phyloP scores from a whole-genome alignment of 2,797 vertebrate genomes.

The Taenioides sp. region DNA sequence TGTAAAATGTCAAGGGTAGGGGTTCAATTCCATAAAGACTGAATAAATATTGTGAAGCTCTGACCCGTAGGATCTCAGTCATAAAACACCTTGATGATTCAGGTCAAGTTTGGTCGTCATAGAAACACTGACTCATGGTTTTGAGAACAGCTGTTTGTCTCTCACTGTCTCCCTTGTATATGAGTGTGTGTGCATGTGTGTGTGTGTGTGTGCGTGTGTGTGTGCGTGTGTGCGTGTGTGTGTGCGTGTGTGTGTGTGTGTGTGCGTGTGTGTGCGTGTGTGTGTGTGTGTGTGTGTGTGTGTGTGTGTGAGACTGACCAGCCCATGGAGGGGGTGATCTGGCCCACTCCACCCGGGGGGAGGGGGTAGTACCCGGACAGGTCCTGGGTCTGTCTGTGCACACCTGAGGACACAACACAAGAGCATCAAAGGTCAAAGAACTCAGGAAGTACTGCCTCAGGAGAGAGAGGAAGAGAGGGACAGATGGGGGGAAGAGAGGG shows the following conservation, averaged over 20 bases:
- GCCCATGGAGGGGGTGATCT: conserved; percentile 93
- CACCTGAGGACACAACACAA: conserved; percentile 72
- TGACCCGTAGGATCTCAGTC: neutral
- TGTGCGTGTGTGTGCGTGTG: neutral
- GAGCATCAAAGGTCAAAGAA: neutral
- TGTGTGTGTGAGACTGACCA: conserved; percentile 84
- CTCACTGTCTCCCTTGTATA: neutral
- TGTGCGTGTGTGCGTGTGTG: too few species aligned
- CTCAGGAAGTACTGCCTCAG: too few species aligned
- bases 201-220: too few species aligned
- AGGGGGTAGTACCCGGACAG: conserved; percentile 93
- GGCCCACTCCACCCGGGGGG: conserved; percentile 88
- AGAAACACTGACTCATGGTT: neutral
- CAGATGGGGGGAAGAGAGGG: too few species aligned
- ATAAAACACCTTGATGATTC: neutral
- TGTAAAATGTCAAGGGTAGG: neutral
- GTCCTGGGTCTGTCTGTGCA: conserved; percentile 93
- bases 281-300: neutral
- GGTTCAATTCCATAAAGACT: too few species aligned
- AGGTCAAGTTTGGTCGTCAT: neutral
- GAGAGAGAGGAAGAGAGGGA: neutral
- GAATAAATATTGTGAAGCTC: too few species aligned
- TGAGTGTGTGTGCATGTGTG: too few species aligned
- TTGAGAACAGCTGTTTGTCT: neutral
- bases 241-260: too few species aligned